phyloP scores from a whole-genome alignment of 2,797 vertebrate species.

The Diglossa cyanea region DNA sequence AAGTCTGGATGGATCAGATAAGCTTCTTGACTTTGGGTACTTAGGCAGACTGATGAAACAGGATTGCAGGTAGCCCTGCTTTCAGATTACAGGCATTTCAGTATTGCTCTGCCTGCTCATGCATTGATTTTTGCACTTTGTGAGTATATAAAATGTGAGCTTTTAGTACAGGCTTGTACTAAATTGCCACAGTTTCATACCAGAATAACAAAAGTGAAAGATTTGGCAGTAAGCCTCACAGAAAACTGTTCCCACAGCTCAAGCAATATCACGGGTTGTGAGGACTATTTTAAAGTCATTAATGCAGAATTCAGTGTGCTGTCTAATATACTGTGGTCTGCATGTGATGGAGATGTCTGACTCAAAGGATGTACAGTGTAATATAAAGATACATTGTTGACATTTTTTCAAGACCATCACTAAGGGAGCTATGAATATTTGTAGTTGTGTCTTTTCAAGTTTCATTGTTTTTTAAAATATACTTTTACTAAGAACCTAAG shows the following conservation, averaged over 20 bases:
- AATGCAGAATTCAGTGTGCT: constrained; percentile 52
- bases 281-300: constrained; percentile 51
- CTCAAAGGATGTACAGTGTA: not conserved
- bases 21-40: constrained; percentile 7
- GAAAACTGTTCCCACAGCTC: constrained; percentile 60
- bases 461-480: not conserved
- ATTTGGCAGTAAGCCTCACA: constrained; percentile 56
- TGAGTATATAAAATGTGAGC: constrained; percentile 61
- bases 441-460: not conserved
- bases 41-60: constrained; percentile 42
- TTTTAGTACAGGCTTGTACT: constrained; percentile 50
- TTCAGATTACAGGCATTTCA: constrained; percentile 15
- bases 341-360: constrained; percentile 31
- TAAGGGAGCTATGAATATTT: constrained; percentile 29
- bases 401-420: not conserved
- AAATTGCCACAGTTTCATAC: constrained; percentile 48
- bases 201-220: constrained; percentile 55
- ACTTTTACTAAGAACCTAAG: not conserved
- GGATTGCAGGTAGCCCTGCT: not conserved
- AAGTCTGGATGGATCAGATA: constrained; percentile 11
- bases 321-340: not conserved
- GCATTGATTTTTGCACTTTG: constrained; percentile 59
- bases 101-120: constrained; percentile 26
- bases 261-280: constrained; percentile 38
- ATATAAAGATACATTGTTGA: not conserved